Base-by-base conservation (phyloP, 2,113 vertebrate species). In the Leucoraja erinaceus region DNA sequence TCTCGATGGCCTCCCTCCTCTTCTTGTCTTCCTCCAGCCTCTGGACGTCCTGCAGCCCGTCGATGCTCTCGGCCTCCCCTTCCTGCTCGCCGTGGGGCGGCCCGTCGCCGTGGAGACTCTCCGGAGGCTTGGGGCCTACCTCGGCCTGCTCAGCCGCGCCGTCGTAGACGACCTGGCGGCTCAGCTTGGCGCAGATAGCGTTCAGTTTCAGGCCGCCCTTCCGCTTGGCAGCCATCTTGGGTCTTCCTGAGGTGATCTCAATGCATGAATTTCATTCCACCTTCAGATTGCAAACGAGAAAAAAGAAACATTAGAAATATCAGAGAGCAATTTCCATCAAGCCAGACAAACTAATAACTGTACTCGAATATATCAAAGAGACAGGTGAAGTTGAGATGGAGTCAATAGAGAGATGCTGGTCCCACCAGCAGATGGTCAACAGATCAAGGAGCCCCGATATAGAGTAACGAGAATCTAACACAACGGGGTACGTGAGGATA, bases 151-250 rank as follows among this genome's bases (percentile, higher is more conserved):
- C 97, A 38, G 97, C 96, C 93, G 96, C 97, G 94, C 97, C 96
- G 95, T 99, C 98, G 2, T 97, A 98, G 94, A 98, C 98, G 93
- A 99, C 98, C 96, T 99, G 99, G 94, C 98, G 98, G 96, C 98
- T 99, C 95, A 99, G 97, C 97, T 99, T 99, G 97, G 98, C 98
- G 95, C 99, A 99, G 97, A 99, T 99, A 94, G 98, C 98, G 0
- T 99, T 99, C 79, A 99, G 97, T 96, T 99, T 99, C 97, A 99
- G 97, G 98, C 99, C 99, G 95, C 99, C 98, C 97, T 99, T 99
- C 96, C 99, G 98, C 97, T 99, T 99, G 97, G 98, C 97, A 95
- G 99, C 99, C 99, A 99, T 99, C 68, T 98, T 96, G 96, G 98
- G 96, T 97, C 98, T 99, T 97, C 98, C 98, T 98, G 99, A 97